Base-by-base conservation (phyloP, 37 sponge, comb jelly and placozoan species). In the Crambe crambe region DNA sequence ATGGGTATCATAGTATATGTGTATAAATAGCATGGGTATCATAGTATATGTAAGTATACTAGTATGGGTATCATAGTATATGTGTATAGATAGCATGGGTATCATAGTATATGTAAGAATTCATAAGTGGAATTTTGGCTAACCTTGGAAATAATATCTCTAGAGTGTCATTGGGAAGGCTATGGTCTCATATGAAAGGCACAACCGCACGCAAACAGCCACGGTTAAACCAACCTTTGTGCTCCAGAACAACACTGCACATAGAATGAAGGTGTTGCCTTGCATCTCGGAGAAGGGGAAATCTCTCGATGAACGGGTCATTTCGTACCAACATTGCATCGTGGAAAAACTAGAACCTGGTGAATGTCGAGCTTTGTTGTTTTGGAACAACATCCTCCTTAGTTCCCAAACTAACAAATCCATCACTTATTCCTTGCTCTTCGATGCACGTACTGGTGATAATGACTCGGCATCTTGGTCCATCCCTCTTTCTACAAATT, bases 401-500 rank as follows among this genome's bases (percentile, higher is more conserved):
- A n/a, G 62, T 64, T 31, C 56, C 29, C 12, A 23, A 25, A 73
- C 42, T 18, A 72, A 18, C n/a, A 37, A 36, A 42, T 82, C 44
- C 43, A 44, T 31, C 69, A 54, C 75, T 36, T 69, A 69, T 21
- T 59, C 76, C 25, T 30, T 38, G 25, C 74, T 34, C 42, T 15
- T 56, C 42, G 30, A 32, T 54, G 74, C 35, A 10, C 30, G 31
- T 34, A 34, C 2, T 2, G 34, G 25, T 18, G 34, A 65, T 32
- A 47, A 6, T 15, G 12, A 15, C 12, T 15, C 10, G 6, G 6
- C 51, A 6, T 47, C 51, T 47, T 88, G 86, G 89, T 92, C 93
- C 27, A 41, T 92, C 20, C 79, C 76, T 25, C 58, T 92, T 31
- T 81, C 93, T 1, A 68, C 80, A 35, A 76, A 73, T 23, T 92